These are phyloP conservation scores for Gopherus flavomarginatus DNA, from an alignment of 2,113 vertebrate species.

Conservation along the genomic window DNA sequence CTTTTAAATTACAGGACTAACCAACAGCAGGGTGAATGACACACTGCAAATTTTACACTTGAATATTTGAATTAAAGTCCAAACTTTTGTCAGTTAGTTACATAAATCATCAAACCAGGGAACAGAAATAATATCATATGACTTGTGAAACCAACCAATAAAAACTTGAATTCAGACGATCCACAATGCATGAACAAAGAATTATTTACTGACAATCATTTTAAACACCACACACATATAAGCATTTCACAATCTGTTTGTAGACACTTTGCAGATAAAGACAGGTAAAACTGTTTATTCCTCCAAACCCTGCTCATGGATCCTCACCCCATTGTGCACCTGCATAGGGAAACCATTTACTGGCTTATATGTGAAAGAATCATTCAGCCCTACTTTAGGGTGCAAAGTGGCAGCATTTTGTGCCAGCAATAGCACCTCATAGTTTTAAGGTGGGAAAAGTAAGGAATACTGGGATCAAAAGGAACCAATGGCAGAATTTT, in stretches of 20 bases:
- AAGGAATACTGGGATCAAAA: not conserved
- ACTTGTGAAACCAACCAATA: not conserved
- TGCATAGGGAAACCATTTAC: not conserved
- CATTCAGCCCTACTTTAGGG: not conserved
- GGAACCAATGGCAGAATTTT: not conserved
- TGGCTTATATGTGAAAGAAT: not conserved
- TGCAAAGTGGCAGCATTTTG: not conserved
- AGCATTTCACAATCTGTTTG: not conserved
- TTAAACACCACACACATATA: not conserved
- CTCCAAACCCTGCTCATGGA: not conserved
- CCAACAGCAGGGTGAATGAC: not conserved
- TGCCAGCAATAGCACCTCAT: not conserved
- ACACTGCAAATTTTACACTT: not conserved
- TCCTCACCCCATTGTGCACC: not conserved
- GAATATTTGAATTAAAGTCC: not conserved
- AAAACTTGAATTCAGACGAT: not conserved
- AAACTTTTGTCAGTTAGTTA: not conserved
- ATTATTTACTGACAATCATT: not conserved
- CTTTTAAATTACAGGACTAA: not conserved
- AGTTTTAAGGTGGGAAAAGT: not conserved
- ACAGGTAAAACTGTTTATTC: fast-evolving
- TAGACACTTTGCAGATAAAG: not conserved
- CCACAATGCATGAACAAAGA: not conserved
- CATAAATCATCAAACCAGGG: not conserved
- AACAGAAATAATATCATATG: fast-evolving